Evolutionary conservation across 1,140 invertebrate genomes (phyloP), one percentile per base, ranked within the genome.

Genomic region (Dufourea novaeangliae): DNA sequence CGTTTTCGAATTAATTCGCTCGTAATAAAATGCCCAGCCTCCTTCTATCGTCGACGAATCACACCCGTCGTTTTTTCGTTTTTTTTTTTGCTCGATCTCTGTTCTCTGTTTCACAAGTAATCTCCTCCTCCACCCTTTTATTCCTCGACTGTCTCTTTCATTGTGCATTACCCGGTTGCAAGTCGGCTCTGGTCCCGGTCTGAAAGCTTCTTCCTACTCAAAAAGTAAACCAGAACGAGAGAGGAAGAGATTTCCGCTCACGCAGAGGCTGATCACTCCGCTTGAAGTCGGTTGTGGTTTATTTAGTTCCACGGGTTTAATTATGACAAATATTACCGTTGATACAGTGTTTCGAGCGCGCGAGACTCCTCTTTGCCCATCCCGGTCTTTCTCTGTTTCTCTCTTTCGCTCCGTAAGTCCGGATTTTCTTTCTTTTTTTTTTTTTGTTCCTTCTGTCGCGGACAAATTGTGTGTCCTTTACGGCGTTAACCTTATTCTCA

Each of bases 391-490:
- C 25, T 25, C 25, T 22, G 46, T 7, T 12, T 14, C 46, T 8
- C 8, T 37, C 34, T 14, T n/a, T 8, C 8, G 3, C 34, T 34
- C 62, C 1, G n/a, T 57, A 57, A 75, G 73, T 39, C 22, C 52
- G 10, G 52, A 57, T 39, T 76, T 76, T 50, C 66, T 39, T 76
- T 76, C 78, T 78, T 54, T 32, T 41, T 72, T 72, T 63, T 44
- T 39, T 72, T n/a, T n/a, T n/a, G n/a, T n/a, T n/a, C n/a, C n/a
- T 72, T 81, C 71, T 41, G 64, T 62, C 75, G 63, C 70, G 68
- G 63, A 83, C 81, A 83, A 83, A 83, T 83, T 81, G 81, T 78
- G 77, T 82, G 81, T 71, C 80, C 80, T 81, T 83, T 83, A 78
- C 75, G 80, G 75, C 81, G 81, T 82, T 77, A 83, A 83, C 81